phyloP scores from a whole-genome alignment of 2,797 vertebrate genomes.

The Delichon dasypus region DNA sequence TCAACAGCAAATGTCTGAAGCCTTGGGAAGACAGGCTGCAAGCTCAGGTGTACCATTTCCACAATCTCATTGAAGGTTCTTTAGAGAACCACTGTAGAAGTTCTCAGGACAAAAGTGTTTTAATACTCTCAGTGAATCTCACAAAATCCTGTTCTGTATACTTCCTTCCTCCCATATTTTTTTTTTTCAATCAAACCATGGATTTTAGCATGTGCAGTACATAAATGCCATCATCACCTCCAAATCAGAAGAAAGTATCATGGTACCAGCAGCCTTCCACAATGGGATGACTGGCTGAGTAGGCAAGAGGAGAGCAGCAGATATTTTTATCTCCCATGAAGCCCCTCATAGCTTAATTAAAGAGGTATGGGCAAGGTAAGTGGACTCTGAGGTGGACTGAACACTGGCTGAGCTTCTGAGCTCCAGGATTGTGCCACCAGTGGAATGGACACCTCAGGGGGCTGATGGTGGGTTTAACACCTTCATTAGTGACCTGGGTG shows the following conservation, averaged over 20 bases:
- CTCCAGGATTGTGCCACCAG: not conserved
- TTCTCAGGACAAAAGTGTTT: not conserved
- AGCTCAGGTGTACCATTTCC: not conserved
- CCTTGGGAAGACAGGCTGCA: not conserved
- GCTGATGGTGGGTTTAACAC: not conserved
- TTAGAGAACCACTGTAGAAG: not conserved
- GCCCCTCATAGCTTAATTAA: not conserved
- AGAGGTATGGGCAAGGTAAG: not conserved
- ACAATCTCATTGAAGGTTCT: not conserved
- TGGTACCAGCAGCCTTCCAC: not conserved
- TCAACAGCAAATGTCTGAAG: not conserved
- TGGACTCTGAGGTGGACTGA: not conserved
- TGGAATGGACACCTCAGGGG: not conserved
- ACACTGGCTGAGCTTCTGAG: not conserved
- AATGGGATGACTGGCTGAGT: not conserved
- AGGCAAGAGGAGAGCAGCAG: not conserved
- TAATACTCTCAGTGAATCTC: not conserved
- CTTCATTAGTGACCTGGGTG: not conserved
- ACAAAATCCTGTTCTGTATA: not conserved
- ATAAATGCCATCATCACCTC: not conserved
- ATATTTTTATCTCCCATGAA: not conserved
- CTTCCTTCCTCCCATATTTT: not conserved
- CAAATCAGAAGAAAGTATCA: not conserved
- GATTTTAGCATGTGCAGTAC: not conserved
- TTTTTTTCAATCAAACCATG: not conserved